Percentiles rank a stretch among this genome's conserved stretches.
phyloP scores from a whole-genome alignment of 2,797 vertebrate species.

The Pelochelys cantorii region DNA sequence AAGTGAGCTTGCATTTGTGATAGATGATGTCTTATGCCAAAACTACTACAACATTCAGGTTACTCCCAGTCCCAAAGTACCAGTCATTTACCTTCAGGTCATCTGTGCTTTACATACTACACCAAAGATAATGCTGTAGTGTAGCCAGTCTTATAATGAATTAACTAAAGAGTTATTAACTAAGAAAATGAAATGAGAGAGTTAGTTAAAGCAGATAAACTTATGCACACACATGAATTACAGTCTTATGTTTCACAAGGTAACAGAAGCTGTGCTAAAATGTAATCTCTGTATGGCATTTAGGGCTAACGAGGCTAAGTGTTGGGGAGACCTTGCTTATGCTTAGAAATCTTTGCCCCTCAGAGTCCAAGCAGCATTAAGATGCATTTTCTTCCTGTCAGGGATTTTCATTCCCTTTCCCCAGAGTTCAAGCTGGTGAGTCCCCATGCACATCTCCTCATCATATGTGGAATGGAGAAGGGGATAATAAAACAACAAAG shows the following conservation, averaged over 20 bases:
- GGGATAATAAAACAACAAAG: neutral
- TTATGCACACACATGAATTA: neutral
- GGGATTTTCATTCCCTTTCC: neutral
- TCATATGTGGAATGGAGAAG: neutral
- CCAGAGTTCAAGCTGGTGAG: neutral
- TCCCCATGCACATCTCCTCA: neutral
- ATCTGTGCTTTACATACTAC: neutral
- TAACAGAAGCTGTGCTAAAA: neutral
- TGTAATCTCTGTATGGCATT: neutral
- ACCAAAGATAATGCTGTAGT: neutral
- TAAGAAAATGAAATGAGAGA: neutral
- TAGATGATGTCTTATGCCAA: neutral
- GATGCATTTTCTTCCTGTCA: neutral
- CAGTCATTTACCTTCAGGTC: neutral
- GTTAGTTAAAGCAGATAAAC: neutral
- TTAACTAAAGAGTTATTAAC: neutral
- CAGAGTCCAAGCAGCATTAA: neutral
- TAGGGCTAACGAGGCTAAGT: neutral
- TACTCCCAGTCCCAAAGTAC: neutral
- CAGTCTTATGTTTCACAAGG: neutral
- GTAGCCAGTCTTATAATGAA: neutral
- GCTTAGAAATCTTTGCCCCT: neutral
- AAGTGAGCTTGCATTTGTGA: neutral
- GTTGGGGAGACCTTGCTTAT: neutral
- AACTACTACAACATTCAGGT: neutral